Base-by-base conservation (phyloP, 2,888 invertebrate species). In the Coleophora deauratella region DNA sequence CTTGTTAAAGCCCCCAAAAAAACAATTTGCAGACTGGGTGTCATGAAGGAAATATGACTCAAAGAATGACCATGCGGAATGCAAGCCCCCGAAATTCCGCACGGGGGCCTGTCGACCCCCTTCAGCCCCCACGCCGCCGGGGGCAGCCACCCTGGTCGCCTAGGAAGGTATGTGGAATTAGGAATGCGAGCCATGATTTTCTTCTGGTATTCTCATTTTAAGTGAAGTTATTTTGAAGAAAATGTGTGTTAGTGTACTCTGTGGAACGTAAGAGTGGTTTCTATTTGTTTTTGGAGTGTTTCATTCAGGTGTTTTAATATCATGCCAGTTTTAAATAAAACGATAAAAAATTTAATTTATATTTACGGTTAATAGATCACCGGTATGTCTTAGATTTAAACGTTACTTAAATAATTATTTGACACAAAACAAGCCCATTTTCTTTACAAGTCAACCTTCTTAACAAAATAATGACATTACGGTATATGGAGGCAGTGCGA, bases 21-120 rank as follows among this genome's bases (percentile, higher is more conserved):
- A 74, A 76, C 74, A 72, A 73, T 72, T 72, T 66, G 43, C 63
- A 48, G 56, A 47, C 56, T 57, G 35, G 13, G 33, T 10, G 46
- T 60, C 60, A 62, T 59, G 65, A 63, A 61, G 55, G 62, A 66
- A 74, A 78, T 79, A 81, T 81, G 79, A 80, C 61, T 73, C 66
- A 41, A 60, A 61, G 74, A 72, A 84, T 84, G 85, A 84, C 84
- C 82, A 79, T 49, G 84, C 79, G 74, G 78, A 77, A 81, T 80
- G 72, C 62, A 55, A 58, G 66, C 71, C 72, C 55, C 64, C 71
- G 52, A 66, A 72, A 77, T 77, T 75, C 75, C 61, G 21, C 38
- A 50, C 47, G 41, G 43, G 49, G 44, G 45, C 46, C 54, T 54
- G 56, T 51, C 49, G 55, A 41, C 40, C 35, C 42, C 36, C 31